Percentiles rank a stretch among this genome's conserved stretches.
phyloP scores from a whole-genome alignment of 2,888 invertebrate species.

The Papilio demoleus region DNA sequence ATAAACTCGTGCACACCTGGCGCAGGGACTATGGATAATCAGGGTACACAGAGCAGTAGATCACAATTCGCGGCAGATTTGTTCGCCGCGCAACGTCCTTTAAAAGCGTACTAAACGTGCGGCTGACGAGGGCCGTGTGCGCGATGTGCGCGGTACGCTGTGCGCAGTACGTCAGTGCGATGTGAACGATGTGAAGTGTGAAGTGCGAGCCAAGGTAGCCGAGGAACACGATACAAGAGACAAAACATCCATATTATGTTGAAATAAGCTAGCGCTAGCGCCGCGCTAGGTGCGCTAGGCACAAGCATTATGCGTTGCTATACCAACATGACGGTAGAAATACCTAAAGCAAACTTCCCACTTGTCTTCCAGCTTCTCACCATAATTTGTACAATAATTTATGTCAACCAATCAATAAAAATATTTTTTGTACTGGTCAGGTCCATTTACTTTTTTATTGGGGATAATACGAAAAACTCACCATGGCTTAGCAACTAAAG shows the following conservation, averaged over 20 bases:
- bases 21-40: conserved; percentile 58
- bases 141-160: conserved; percentile 61
- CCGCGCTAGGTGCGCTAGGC: not conserved
- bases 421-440: no score
- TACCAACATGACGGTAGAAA: not conserved
- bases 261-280: conserved; percentile 6
- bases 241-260: conserved; percentile 2
- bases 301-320: not conserved
- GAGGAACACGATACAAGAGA: conserved; percentile 37
- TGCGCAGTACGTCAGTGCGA: conserved; percentile 64
- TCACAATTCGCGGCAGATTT: conserved; percentile 57
- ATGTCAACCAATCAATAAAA: no score
- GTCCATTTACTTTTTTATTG: no score
- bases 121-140: conserved; percentile 72
- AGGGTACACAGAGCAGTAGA: conserved; percentile 55
- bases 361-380: not conserved
- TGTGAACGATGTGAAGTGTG: conserved; percentile 65
- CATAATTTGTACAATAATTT: no score
- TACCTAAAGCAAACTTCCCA: not conserved
- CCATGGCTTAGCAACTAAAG: no score
- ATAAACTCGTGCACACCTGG: conserved; percentile 67
- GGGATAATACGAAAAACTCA: no score
- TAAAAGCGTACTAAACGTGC: conserved; percentile 67
- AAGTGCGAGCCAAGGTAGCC: conserved; percentile 45
- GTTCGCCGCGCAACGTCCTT: conserved; percentile 53